Evolutionary conservation across 2,113 vertebrate genomes (phyloP).

Genomic region (Peromyscus maniculatus): DNA sequence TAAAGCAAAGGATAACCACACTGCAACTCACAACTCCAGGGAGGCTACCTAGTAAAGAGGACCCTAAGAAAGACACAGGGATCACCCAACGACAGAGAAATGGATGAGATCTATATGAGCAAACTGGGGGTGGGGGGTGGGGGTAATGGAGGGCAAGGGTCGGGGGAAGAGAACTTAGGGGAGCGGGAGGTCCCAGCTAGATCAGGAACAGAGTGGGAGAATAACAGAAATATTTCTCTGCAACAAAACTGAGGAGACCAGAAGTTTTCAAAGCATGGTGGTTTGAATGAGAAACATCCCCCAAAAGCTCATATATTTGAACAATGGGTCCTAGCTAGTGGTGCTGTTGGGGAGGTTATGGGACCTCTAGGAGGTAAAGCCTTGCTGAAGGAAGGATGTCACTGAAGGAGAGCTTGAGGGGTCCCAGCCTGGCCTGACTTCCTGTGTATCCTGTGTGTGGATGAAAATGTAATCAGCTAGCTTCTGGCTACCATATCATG

Average conservation of each 20-base stretch:
- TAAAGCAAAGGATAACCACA: too few species aligned
- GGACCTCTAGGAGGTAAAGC: neutral
- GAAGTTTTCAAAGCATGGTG: neutral
- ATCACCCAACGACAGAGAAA: too few species aligned
- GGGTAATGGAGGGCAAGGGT: too few species aligned
- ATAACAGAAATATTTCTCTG: conserved; percentile 29
- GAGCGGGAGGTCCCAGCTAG: too few species aligned
- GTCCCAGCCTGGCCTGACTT: neutral
- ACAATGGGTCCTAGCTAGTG: neutral
- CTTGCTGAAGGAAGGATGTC: neutral
- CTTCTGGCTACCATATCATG: neutral
- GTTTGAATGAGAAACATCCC: neutral
- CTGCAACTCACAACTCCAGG: too few species aligned
- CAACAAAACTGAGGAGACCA: conserved; percentile 14
- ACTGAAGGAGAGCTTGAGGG: neutral
- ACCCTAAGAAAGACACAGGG: too few species aligned
- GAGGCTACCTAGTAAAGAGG: too few species aligned
- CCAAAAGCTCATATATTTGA: neutral
- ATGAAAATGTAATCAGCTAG: neutral
- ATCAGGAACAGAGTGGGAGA: too few species aligned
- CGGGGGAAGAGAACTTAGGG: too few species aligned
- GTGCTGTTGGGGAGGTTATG: neutral
- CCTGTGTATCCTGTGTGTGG: neutral
- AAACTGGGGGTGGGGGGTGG: too few species aligned
- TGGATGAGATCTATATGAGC: too few species aligned